phyloP scores from a whole-genome alignment of 2,888 invertebrate genomes.

The Eilema griseolum region DNA sequence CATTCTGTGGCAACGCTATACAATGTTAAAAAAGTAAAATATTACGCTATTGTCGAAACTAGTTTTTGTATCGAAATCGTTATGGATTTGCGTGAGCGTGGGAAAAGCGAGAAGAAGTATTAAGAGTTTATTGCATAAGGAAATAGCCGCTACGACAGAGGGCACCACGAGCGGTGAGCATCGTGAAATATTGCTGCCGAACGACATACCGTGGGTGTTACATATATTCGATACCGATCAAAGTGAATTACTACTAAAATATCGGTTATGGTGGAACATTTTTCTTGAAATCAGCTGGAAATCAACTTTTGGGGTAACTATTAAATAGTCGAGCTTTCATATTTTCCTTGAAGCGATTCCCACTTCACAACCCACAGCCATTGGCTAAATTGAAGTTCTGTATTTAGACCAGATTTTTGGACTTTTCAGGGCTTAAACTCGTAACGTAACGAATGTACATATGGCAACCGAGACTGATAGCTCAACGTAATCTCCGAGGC shows the following conservation, averaged over 20 bases:
- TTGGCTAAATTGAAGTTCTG: too few relatives aligned
- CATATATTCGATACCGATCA: constrained; percentile 38
- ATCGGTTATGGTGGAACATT: constrained; percentile 23
- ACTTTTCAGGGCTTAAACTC: neutral
- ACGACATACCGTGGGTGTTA: constrained; percentile 49
- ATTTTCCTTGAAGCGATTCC: too few relatives aligned
- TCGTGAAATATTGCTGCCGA: constrained; percentile 45
- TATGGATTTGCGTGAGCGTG: constrained; percentile 64
- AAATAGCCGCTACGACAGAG: constrained; percentile 53
- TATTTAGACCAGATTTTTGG: too few relatives aligned
- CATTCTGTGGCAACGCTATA: constrained; percentile 39
- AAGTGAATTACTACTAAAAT: constrained; percentile 37
- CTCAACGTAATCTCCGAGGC: too few relatives aligned
- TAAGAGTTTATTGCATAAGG: constrained; percentile 51
- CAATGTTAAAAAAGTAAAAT: constrained; percentile 54
- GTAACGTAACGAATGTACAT: neutral
- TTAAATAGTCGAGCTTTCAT: neutral
- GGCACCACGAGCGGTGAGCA: constrained; percentile 28
- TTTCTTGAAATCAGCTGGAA: neutral
- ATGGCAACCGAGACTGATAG: neutral
- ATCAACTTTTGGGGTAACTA: neutral
- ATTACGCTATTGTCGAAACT: constrained; percentile 57
- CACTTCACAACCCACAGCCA: too few relatives aligned
- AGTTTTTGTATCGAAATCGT: constrained; percentile 48
- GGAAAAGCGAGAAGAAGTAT: constrained; percentile 50